Conservation (phyloP, 92 coral and sea anemone genomes). For the Porites evermanni region DNA sequence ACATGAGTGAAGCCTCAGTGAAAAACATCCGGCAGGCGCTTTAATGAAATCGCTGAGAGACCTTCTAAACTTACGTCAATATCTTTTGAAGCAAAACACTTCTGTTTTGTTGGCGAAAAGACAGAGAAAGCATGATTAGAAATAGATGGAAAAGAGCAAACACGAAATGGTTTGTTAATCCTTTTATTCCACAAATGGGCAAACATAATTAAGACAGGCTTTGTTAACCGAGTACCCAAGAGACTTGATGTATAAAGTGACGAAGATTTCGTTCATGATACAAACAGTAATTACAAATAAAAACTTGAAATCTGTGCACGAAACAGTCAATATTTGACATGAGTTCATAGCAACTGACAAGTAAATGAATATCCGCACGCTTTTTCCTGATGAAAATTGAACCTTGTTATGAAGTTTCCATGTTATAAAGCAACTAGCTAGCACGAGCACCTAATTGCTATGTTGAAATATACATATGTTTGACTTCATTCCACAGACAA, state of each 20-base stretch:
- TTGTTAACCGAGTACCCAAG: conserved; percentile 13
- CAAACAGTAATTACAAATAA: not conserved
- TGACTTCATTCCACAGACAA: not conserved
- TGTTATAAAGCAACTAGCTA: not conserved
- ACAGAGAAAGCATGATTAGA: not conserved
- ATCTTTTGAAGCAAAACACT: too few species aligned
- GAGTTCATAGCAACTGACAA: not conserved
- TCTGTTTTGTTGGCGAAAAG: not conserved
- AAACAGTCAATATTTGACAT: conserved; percentile 4
- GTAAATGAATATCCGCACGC: not conserved
- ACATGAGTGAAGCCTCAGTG: not conserved
- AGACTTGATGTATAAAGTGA: not conserved
- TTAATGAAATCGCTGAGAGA: not conserved
- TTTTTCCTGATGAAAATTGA: not conserved
- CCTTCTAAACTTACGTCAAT: not conserved
- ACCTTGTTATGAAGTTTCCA: not conserved
- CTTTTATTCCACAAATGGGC: conserved; percentile 2
- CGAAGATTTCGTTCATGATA: not conserved
- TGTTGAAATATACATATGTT: not conserved
- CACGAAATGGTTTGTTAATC: conserved; percentile 5
- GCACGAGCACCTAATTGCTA: not conserved
- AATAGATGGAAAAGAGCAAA: conserved; percentile 9
- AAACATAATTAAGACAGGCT: conserved; percentile 27
- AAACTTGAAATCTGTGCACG: not conserved
- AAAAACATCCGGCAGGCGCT: not conserved